Evolutionary conservation across 1,140 invertebrate species (phyloP), one percentile per base, ranked within the genome.

Genomic region (Varroa destructor): DNA sequence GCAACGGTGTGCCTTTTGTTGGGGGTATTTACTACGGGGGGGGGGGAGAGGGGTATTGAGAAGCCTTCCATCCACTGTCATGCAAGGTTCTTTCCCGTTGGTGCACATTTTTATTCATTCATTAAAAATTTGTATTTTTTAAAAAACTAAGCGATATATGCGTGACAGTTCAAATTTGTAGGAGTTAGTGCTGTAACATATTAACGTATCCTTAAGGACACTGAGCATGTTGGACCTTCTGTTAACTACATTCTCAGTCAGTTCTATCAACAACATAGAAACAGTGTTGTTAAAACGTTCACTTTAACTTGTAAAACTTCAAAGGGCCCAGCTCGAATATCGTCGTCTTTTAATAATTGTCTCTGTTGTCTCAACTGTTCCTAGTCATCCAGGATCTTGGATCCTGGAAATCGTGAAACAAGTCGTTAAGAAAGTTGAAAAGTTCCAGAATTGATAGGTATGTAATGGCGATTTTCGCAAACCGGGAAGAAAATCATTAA

Each of bases 201-300:
- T 8, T 37, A 40, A 40, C 12, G 5, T 3, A 25, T 51, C 3
- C 61, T 67, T 1, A 43, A 37, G 61, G 37, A 67, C 1, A 37
- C 61, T 12, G 61, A 37, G 8, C 61, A 67, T 8, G 61, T 67
- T 8, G 61, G 61, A 14, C 61, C 61, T 40, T 37, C 40, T 14
- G 37, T 40, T 3, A 67, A 67, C 61, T 43, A 43, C 10, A 1
- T 67, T 2, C 40, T 37, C 8, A 37, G 61, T 1, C 40, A 46
- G 40, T 67, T 36, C 61, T 67, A 36, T 37, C 40, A 67, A 8
- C 40, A 36, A 4, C 14, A 67, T 12, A 12, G 61, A 14, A 12
- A 67, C 8, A 37, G 61, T 14, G 14, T 12, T 40, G 40, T 3
- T 3, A 37, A 43, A 5, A 40, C 46, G 37, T 67, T 67, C 61